phyloP scores from a whole-genome alignment of 2,797 vertebrate genomes.

The Mus minutoides region DNA sequence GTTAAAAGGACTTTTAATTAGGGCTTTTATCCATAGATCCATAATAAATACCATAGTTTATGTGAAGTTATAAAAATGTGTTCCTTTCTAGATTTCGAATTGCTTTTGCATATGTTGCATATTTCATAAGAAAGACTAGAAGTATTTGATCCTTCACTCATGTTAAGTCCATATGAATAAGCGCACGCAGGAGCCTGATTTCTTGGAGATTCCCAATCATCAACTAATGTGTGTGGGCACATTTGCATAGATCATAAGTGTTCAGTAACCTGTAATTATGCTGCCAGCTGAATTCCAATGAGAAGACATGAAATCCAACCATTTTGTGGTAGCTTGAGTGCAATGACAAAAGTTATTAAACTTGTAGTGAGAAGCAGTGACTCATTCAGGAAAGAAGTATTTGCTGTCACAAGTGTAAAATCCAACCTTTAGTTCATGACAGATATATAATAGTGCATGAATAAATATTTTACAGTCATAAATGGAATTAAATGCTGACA shows the following conservation, averaged over 20 bases:
- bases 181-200: not conserved
- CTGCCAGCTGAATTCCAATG: not conserved
- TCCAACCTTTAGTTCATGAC: not conserved
- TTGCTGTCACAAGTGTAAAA: not conserved
- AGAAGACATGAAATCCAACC: not conserved
- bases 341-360: conserved; percentile 38
- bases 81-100: conserved; percentile 6
- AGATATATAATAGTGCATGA: not conserved
- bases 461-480: conserved; percentile 26
- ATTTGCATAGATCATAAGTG: not conserved
- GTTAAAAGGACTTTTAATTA: conserved; percentile 11
- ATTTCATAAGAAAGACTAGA: not conserved
- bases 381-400: not conserved
- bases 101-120: not conserved
- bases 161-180: not conserved
- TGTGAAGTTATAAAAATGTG: not conserved
- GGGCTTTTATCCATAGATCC: not conserved
- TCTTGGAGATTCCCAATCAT: not conserved
- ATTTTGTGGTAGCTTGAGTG: not conserved
- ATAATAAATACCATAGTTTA: not conserved
- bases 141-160: not conserved
- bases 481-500: not conserved
- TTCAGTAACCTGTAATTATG: not conserved
- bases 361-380: not conserved
- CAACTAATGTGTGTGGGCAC: not conserved